Evolutionary conservation across 2,113 vertebrate species (phyloP).

Genomic region (Balaeniceps rex): DNA sequence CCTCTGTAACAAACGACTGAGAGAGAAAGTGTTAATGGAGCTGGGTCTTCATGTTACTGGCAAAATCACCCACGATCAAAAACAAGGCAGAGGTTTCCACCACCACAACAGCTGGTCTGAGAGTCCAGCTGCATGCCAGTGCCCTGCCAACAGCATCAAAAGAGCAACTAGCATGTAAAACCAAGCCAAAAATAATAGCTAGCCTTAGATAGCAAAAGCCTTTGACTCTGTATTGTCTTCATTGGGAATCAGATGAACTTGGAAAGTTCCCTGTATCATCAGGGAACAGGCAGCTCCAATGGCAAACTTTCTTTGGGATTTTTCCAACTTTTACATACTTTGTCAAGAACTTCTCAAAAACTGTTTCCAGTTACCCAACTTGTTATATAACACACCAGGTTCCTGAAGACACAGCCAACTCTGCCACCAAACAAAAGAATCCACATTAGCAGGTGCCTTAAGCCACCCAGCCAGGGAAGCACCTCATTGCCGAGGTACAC

Average conservation of each 20-base stretch:
- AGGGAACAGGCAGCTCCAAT: not conserved
- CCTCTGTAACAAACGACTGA: not conserved
- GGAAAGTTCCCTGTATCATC: not conserved
- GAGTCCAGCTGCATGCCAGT: not conserved
- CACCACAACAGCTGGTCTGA: not conserved
- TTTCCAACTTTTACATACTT: not conserved
- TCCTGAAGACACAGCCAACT: not conserved
- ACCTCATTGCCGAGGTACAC: fast-evolving
- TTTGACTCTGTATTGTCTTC: not conserved
- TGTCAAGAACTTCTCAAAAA: not conserved
- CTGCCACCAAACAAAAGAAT: not conserved
- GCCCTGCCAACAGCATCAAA: not conserved
- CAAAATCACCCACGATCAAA: not conserved
- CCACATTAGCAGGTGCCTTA: not conserved
- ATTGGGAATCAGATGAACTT: not conserved
- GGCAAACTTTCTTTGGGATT: not conserved
- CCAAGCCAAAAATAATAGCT: not conserved
- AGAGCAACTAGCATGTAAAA: not conserved
- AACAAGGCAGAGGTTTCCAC: not conserved
- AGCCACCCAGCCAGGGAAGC: not conserved
- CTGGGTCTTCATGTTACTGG: not conserved
- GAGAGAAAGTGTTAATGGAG: not conserved
- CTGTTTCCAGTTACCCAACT: not conserved
- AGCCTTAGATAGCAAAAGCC: not conserved
- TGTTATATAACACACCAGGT: not conserved